Percentiles rank a stretch among this genome's conserved stretches.
Evolutionary conservation across 1,140 invertebrate species (phyloP).

Genomic region (Drosophila truncata): DNA sequence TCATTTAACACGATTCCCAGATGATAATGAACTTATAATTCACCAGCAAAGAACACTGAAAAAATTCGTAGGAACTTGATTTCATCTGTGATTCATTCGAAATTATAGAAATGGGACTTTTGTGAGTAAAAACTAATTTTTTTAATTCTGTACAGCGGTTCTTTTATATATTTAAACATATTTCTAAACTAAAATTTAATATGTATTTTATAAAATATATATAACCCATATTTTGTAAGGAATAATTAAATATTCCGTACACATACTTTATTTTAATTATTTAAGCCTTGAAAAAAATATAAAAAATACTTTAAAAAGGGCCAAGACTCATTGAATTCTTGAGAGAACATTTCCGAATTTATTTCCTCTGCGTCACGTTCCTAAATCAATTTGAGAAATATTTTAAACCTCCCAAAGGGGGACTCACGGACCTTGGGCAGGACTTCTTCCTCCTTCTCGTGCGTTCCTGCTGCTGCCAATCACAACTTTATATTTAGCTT

Average conservation of each 20-base stretch:
- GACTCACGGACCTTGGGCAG: constrained; percentile 16
- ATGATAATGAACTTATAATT: constrained; percentile 21
- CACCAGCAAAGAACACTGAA: not conserved
- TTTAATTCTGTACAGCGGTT: too few relatives aligned
- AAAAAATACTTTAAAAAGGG: not conserved
- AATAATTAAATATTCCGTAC: too few relatives aligned
- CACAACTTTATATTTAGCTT: constrained; percentile 64
- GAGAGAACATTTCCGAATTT: not conserved
- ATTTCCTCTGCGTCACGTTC: not conserved
- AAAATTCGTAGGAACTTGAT: not conserved
- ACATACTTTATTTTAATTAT: not conserved
- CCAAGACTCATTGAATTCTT: not conserved
- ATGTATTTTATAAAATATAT: too few relatives aligned
- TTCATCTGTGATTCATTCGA: not conserved
- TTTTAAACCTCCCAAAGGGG: not conserved
- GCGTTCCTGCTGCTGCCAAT: constrained; percentile 27
- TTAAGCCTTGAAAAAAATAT: not conserved
- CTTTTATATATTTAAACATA: too few relatives aligned
- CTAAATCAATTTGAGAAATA: constrained; percentile 4
- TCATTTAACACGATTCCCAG: constrained; percentile 7
- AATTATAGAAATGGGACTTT: not conserved
- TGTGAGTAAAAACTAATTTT: too few relatives aligned
- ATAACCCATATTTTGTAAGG: too few relatives aligned
- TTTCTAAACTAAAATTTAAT: too few relatives aligned
- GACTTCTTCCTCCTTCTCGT: constrained; percentile 12